Evolutionary conservation across 1,140 invertebrate species (phyloP).

Genomic region (Sycophaga agraensis): DNA sequence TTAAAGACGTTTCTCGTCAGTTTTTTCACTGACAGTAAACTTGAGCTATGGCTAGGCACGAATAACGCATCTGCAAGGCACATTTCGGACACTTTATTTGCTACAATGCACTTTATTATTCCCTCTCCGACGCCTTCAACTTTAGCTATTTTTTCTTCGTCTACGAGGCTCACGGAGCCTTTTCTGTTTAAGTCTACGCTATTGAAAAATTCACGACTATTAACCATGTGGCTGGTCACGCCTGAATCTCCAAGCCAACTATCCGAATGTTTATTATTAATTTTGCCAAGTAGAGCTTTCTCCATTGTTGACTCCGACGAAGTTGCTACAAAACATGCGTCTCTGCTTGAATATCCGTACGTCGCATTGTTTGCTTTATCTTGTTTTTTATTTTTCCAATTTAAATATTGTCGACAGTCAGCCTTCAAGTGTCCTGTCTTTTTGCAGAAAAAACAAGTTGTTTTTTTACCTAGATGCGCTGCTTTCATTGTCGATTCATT

Average conservation of each 20-base stretch:
- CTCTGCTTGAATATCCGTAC: neutral
- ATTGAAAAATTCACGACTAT: constrained; percentile 26
- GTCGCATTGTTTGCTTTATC: constrained; percentile 8
- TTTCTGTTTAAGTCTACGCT: neutral
- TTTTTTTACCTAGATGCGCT: neutral
- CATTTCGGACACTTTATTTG: too few relatives aligned
- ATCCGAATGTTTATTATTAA: neutral
- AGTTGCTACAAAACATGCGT: neutral
- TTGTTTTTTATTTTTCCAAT: constrained; percentile 22
- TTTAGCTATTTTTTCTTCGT: constrained; percentile 1
- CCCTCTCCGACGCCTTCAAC: neutral
- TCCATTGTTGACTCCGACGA: neutral
- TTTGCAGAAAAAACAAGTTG: constrained; percentile 28
- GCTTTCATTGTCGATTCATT: constrained; percentile 22
- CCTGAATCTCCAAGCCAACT: constrained; percentile 30
- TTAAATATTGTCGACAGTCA: constrained; percentile 26
- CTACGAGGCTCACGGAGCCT: neutral
- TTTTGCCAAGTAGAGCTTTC: neutral
- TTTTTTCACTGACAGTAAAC: constrained; percentile 41
- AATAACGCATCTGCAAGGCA: too few relatives aligned
- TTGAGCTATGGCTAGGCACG: constrained; percentile 29
- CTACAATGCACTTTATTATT: neutral
- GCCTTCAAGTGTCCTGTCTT: constrained; percentile 13
- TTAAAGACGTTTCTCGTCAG: constrained; percentile 38
- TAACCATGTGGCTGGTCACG: constrained; percentile 31